Evolutionary conservation across 2,888 invertebrate species (phyloP).

Genomic region (Folsomia candida): DNA sequence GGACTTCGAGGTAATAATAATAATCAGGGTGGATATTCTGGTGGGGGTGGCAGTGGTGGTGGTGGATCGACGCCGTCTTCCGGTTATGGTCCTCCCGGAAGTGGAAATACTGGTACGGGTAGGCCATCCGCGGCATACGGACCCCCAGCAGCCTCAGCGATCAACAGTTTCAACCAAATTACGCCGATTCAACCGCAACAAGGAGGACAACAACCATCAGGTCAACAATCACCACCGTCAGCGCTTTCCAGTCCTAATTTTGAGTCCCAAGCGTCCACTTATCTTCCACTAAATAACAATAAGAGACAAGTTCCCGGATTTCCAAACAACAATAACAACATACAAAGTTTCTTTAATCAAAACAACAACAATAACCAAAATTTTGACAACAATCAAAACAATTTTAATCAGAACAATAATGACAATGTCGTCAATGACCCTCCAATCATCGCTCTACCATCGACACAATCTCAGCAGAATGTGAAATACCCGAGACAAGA

Average conservation of each 20-base stretch:
- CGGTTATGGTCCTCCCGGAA: slow-evolving; percentile 3
- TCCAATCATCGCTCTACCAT: background rate
- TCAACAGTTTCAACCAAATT: background rate
- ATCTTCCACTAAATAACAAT: background rate
- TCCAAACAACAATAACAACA: too few relatives aligned
- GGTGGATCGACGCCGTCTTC: background rate
- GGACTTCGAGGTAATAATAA: background rate
- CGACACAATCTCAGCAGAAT: background rate
- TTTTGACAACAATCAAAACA: background rate
- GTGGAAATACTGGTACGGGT: slow-evolving; percentile 11
- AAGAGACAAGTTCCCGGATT: background rate
- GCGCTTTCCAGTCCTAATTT: background rate
- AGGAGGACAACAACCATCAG: background rate
- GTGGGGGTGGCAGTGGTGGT: background rate
- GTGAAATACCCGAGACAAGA: slow-evolving; percentile 10
- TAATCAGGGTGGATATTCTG: background rate
- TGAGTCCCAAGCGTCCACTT: background rate
- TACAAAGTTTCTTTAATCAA: too few relatives aligned
- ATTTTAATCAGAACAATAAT: background rate
- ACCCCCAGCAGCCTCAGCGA: background rate
- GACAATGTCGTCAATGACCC: background rate
- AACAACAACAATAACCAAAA: background rate
- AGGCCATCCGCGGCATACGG: slow-evolving; percentile 17
- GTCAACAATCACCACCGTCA: background rate
- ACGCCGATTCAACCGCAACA: background rate